Percentiles rank a stretch among this genome's conserved stretches.
Conservation (phyloP, 2,113 vertebrate species). For the Mellivora capensis region DNA sequence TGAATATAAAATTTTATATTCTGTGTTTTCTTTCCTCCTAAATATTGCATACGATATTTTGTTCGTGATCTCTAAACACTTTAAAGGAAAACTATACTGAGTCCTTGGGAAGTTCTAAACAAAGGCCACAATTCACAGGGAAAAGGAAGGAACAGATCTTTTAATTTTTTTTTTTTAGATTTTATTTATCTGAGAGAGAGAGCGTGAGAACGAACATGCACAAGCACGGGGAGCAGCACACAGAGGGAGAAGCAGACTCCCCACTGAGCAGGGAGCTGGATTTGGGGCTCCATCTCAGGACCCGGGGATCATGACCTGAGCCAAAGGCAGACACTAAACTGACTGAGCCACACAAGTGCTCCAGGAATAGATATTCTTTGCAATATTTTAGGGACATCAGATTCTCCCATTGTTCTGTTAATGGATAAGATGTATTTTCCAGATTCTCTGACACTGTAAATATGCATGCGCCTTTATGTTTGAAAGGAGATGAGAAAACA, state of each 20-base stretch:
- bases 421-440: neutral
- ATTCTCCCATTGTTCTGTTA: neutral
- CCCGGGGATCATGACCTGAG: neutral
- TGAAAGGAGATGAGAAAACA: neutral
- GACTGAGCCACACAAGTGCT: neutral
- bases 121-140: neutral
- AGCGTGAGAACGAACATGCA: too few relatives aligned
- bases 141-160: neutral
- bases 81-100: neutral
- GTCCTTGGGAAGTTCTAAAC: neutral
- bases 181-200: neutral
- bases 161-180: neutral
- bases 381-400: neutral
- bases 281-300: neutral
- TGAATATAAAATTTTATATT: slow-evolving; percentile 1
- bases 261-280: neutral
- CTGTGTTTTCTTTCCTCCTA: neutral
- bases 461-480: neutral
- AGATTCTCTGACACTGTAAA: neutral
- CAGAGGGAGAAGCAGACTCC: neutral
- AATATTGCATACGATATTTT: neutral
- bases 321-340: neutral
- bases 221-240: too few relatives aligned
- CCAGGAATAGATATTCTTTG: neutral
- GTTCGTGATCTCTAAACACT: slow-evolving; percentile 18